Evolutionary conservation across 2,888 invertebrate species (phyloP).

Genomic region (Drosophila mercatorum): DNA sequence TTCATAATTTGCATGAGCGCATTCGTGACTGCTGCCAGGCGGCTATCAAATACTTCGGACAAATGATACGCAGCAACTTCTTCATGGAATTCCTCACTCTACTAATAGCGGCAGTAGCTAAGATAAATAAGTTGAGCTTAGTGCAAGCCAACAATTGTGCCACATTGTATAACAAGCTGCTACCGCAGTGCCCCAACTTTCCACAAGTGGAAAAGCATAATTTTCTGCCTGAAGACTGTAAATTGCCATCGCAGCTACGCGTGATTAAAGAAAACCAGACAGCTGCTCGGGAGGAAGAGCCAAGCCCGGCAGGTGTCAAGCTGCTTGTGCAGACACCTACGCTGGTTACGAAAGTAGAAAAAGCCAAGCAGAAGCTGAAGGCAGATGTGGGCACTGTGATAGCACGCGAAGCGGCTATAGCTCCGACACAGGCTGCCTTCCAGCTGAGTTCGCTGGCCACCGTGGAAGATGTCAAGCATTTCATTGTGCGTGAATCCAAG

Average conservation of each 20-base stretch:
- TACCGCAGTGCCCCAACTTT: constrained; percentile 61
- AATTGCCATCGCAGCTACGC: constrained; percentile 57
- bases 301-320: neutral
- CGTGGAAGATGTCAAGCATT: constrained; percentile 70
- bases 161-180: constrained; percentile 66
- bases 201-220: constrained; percentile 63
- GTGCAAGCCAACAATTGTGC: constrained; percentile 63
- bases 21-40: constrained; percentile 74
- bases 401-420: constrained; percentile 20
- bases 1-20: constrained; percentile 73
- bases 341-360: constrained; percentile 54
- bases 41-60: constrained; percentile 76
- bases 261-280: neutral
- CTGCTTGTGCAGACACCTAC: constrained; percentile 27
- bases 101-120: constrained; percentile 77
- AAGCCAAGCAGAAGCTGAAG: constrained; percentile 46
- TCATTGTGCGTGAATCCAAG: constrained; percentile 74
- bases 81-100: constrained; percentile 81
- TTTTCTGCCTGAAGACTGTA: constrained; percentile 50
- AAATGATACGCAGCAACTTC: constrained; percentile 74
- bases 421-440: constrained; percentile 30
- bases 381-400: constrained; percentile 65
- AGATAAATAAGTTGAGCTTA: constrained; percentile 68
- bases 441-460: constrained; percentile 64
- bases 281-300: constrained; percentile 25